Percentiles rank a stretch among this genome's conserved stretches.
phyloP scores from a whole-genome alignment of 2,113 vertebrate species.

The Willisornis vidua region DNA sequence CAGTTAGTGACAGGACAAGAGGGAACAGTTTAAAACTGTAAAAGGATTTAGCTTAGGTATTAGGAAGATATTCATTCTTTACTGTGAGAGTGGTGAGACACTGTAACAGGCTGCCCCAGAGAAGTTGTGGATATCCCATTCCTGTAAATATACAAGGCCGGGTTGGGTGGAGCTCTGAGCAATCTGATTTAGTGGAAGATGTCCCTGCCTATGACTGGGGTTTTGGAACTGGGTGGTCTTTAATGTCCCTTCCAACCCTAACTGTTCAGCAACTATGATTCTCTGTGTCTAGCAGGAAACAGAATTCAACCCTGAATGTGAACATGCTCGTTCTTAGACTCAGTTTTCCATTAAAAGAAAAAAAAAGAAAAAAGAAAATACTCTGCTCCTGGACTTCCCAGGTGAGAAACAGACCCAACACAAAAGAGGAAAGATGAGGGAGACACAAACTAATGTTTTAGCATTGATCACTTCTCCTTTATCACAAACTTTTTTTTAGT shows the following conservation, averaged over 20 bases:
- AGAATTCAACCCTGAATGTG: neutral
- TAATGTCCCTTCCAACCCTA: neutral
- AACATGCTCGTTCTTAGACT: neutral
- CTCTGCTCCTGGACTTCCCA: neutral
- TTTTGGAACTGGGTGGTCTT: neutral
- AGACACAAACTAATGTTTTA: neutral
- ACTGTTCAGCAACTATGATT: neutral
- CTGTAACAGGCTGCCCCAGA: neutral
- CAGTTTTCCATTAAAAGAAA: neutral
- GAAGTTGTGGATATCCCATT: neutral
- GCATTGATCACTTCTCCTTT: slow-evolving; percentile 16
- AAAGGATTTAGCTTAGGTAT: neutral
- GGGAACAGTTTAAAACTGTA: neutral
- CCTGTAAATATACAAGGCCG: neutral
- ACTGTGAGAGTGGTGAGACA: neutral
- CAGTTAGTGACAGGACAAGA: neutral
- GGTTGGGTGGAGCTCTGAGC: neutral
- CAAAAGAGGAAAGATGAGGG: neutral
- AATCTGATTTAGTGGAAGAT: neutral
- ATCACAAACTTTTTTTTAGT: neutral
- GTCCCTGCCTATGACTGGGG: neutral
- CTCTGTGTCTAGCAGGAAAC: neutral
- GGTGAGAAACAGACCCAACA: neutral
- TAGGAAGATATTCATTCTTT: neutral
- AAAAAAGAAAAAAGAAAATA: neutral